Percentiles rank a stretch among this genome's conserved stretches.
These are phyloP conservation scores for Nannoperca obscura DNA, from an alignment of 2,797 vertebrate genomes.

Conservation along the genomic window DNA sequence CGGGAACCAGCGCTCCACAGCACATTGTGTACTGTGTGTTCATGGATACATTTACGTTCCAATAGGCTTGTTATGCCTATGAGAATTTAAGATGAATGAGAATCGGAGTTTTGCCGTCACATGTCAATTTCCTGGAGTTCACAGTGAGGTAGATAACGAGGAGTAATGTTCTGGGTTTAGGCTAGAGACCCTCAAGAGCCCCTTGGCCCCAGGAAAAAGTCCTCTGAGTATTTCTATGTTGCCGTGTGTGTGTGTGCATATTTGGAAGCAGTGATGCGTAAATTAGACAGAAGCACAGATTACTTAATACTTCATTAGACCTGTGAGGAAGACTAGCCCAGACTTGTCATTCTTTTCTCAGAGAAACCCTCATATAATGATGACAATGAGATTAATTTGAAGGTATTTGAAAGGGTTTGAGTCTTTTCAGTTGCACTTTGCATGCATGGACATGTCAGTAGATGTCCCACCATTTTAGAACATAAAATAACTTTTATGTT, in stretches of 20 bases:
- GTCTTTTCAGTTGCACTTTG: neutral
- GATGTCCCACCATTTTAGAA: neutral
- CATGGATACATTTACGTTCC: slow-evolving; percentile 15
- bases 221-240: slow-evolving; percentile 7
- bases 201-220: slow-evolving; percentile 4
- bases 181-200: neutral
- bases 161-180: neutral
- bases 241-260: slow-evolving; percentile 1
- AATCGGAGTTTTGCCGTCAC: neutral
- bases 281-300: slow-evolving; percentile 20
- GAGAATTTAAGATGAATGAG: slow-evolving; percentile 10
- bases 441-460: neutral
- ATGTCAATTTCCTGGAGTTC: slow-evolving; percentile 4
- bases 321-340: neutral
- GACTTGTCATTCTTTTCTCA: slow-evolving; percentile 8
- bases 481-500: neutral
- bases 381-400: neutral
- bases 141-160: neutral
- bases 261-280: slow-evolving; percentile 30
- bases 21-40: slow-evolving; percentile 14
- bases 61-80: slow-evolving; percentile 10
- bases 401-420: slow-evolving; percentile 8
- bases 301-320: slow-evolving; percentile 8
- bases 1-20: neutral
- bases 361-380: slow-evolving; percentile 17